phyloP scores from a whole-genome alignment of 2,113 vertebrate genomes.

The Buteo buteo region DNA sequence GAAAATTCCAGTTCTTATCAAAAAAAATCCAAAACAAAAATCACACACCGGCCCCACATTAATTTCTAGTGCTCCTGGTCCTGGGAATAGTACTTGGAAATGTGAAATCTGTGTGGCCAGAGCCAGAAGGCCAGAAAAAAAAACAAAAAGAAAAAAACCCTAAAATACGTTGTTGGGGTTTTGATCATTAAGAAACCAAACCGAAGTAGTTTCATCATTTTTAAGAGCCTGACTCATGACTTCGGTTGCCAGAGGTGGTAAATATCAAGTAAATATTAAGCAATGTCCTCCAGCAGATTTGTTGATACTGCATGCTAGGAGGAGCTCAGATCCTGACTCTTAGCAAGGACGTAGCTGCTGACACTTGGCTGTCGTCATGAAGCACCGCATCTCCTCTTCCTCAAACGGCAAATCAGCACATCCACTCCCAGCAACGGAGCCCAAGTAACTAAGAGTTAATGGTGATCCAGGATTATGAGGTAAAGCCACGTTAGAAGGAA shows the following conservation, averaged over 20 bases:
- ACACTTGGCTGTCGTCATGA: neutral
- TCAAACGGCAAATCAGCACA: neutral
- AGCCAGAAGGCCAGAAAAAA: neutral
- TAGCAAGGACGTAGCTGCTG: neutral
- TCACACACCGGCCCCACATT: rapidly evolving
- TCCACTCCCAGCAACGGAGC: neutral
- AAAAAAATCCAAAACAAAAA: neutral
- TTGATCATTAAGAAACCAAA: neutral
- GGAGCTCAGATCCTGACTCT: neutral
- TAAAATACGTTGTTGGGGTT: neutral
- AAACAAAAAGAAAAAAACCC: neutral
- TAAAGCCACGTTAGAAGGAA: neutral
- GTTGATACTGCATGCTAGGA: neutral
- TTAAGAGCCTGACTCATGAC: neutral
- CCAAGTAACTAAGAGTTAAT: neutral
- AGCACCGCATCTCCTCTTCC: neutral
- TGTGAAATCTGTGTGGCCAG: neutral
- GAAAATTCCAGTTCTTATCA: neutral
- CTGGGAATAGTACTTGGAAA: neutral
- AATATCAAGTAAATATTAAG: neutral
- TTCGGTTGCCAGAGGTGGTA: neutral
- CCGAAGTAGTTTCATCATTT: neutral
- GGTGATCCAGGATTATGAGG: neutral
- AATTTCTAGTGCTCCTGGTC: neutral
- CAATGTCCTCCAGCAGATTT: neutral